A percentile compares a stretch with the other conserved stretches of the same genome.
Evolutionary conservation across 1,140 invertebrate species (phyloP).

Genomic region (Euwallacea fornicatus): DNA sequence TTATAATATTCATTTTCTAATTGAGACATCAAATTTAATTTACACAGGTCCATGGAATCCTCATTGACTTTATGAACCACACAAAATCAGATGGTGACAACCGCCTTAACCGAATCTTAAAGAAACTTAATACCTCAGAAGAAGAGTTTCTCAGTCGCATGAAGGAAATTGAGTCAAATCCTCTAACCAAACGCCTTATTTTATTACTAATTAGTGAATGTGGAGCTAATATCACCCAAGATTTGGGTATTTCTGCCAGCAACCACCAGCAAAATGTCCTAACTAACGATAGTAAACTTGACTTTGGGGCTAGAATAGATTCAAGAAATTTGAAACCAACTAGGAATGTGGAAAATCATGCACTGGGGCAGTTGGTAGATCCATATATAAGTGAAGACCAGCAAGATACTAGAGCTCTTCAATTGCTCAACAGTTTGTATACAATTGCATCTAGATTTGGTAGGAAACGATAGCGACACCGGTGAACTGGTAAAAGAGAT

Average conservation of each 20-base stretch:
- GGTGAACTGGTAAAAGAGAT: no score
- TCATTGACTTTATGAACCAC: slow-evolving; percentile 52
- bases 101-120: slow-evolving; percentile 63
- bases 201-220: slow-evolving; percentile 75
- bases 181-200: slow-evolving; percentile 71
- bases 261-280: slow-evolving; percentile 10
- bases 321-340: not conserved
- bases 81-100: slow-evolving; percentile 41
- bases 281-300: not conserved
- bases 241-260: slow-evolving; percentile 66
- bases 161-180: slow-evolving; percentile 76
- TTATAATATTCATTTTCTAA: not conserved
- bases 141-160: slow-evolving; percentile 73
- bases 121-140: slow-evolving; percentile 72
- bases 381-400: slow-evolving; percentile 51
- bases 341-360: slow-evolving; percentile 14
- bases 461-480: slow-evolving; percentile 27
- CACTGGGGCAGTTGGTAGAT: slow-evolving; percentile 39
- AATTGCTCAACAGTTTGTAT: slow-evolving; percentile 79
- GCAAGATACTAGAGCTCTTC: slow-evolving; percentile 75
- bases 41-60: slow-evolving; percentile 47
- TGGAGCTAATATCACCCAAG: slow-evolving; percentile 65
- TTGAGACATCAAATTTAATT: not conserved
- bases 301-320: slow-evolving; percentile 4
- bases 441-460: slow-evolving; percentile 79